Conservation (phyloP, 2,113 vertebrate genomes). For the Apodemus speciosus region DNA sequence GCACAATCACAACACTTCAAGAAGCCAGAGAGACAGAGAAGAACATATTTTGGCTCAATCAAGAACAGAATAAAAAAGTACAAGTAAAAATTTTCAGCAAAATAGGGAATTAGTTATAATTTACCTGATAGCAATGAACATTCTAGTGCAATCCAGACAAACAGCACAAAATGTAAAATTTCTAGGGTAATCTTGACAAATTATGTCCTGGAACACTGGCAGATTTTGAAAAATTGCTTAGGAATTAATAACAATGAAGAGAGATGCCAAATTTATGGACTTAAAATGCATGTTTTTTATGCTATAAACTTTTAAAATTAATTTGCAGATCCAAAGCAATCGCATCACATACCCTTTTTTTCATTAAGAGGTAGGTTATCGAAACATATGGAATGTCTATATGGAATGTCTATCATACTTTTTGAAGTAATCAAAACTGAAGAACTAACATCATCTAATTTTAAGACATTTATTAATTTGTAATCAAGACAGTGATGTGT, state of each 20-base stretch:
- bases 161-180: not conserved
- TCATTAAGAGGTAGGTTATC: not conserved
- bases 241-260: not conserved
- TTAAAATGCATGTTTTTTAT: not conserved
- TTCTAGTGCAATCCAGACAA: not conserved
- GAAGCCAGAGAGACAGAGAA: not conserved
- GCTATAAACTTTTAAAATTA: not conserved
- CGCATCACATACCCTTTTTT: not conserved
- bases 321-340: not conserved
- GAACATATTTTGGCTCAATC: not conserved
- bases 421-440: not conserved
- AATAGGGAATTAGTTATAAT: not conserved
- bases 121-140: not conserved
- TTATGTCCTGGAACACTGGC: not conserved
- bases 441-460: not conserved
- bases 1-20: not conserved
- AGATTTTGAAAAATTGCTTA: not conserved
- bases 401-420: not conserved
- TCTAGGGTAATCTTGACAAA: not conserved
- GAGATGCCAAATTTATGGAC: not conserved
- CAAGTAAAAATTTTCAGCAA: not conserved
- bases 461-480: not conserved
- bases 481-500: not conserved
- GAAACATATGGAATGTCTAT: no score
- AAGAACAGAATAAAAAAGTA: not conserved